Percentiles rank a stretch among this genome's conserved stretches.
These are phyloP conservation scores for Cichladusa arquata DNA, from an alignment of 2,113 vertebrate species.

Conservation along the genomic window DNA sequence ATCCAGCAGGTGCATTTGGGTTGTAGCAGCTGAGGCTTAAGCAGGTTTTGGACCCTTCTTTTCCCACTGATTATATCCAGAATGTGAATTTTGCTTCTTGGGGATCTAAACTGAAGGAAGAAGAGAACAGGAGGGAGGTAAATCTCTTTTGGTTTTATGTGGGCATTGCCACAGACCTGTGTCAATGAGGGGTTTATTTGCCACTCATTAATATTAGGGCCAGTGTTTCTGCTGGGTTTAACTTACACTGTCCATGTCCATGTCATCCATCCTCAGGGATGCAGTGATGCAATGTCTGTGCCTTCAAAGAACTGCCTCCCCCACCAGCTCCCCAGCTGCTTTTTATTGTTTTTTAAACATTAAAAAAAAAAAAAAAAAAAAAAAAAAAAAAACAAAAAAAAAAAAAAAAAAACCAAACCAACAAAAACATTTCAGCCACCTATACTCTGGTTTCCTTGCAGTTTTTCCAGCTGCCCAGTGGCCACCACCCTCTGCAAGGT, in stretches of 20 bases:
- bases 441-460: neutral
- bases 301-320: neutral
- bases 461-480: neutral
- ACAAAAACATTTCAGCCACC: neutral
- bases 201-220: neutral
- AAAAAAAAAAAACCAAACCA: too few species aligned
- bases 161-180: neutral
- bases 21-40: neutral
- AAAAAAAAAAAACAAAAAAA: too few species aligned
- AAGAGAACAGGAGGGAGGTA: neutral
- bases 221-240: neutral
- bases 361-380: too few species aligned
- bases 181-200: neutral
- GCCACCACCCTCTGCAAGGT: neutral
- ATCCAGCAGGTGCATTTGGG: neutral
- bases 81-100: neutral
- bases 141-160: neutral
- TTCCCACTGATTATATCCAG: neutral
- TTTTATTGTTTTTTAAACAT: neutral
- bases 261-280: neutral
- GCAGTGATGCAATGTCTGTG: accelerated
- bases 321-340: neutral
- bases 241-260: neutral
- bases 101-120: neutral
- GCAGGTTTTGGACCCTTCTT: neutral